These are phyloP conservation scores for Drosophila lowei DNA, from an alignment of 1,140 invertebrate genomes.

Conservation along the genomic window DNA sequence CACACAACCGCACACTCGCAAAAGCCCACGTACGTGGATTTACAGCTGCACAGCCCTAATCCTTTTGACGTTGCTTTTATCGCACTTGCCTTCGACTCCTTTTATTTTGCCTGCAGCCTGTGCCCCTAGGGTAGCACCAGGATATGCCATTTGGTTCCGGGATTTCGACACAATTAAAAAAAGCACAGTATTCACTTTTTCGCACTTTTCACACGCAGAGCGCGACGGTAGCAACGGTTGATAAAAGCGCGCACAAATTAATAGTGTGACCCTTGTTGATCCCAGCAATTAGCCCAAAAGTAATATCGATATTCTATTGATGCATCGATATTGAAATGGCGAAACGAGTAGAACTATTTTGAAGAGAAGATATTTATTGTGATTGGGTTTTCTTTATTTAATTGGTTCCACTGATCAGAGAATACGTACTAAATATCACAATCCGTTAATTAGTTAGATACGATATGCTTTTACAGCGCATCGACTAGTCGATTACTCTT, in stretches of 20 bases:
- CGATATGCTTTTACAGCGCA: constrained; percentile 13
- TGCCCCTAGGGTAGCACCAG: constrained; percentile 34
- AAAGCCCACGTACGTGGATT: constrained; percentile 4
- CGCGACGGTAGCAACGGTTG: too few relatives aligned
- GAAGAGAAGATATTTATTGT: too few relatives aligned
- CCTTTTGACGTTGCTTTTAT: constrained; percentile 78
- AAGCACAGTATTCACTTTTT: background rate
- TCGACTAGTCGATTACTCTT: constrained; percentile 9
- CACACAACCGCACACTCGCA: constrained; percentile 17
- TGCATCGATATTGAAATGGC: too few relatives aligned
- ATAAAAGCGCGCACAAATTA: too few relatives aligned
- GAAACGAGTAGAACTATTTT: too few relatives aligned
- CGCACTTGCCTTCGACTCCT: constrained; percentile 55
- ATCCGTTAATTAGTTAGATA: too few relatives aligned
- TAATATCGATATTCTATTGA: too few relatives aligned
- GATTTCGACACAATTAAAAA: constrained; percentile 1
- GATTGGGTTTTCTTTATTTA: background rate
- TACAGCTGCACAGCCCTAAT: constrained; percentile 51
- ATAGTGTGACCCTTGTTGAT: too few relatives aligned
- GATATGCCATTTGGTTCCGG: constrained; percentile 2
- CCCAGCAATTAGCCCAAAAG: too few relatives aligned
- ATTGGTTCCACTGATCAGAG: too few relatives aligned
- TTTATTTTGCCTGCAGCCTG: constrained; percentile 33
- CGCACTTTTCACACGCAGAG: background rate
- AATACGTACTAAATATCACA: background rate